phyloP scores from a whole-genome alignment of 2,888 invertebrate genomes.

The Tetranychus truncatus region DNA sequence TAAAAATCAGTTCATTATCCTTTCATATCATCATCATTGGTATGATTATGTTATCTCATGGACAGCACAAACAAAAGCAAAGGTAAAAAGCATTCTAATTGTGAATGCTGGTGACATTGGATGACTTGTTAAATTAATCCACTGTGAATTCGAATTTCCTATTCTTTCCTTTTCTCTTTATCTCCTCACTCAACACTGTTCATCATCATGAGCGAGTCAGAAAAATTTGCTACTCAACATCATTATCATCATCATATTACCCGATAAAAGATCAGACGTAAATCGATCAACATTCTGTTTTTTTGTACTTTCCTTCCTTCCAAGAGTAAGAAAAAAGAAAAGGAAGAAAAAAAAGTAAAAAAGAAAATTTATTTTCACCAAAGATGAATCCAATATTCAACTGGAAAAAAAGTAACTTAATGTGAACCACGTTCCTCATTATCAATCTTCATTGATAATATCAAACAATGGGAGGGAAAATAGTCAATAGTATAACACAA shows the following conservation, averaged over 20 bases:
- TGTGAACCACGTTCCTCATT: not conserved
- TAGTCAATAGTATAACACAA: too few relatives aligned
- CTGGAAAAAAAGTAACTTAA: not conserved
- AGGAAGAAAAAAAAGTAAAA: not conserved
- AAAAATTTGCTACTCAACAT: not conserved
- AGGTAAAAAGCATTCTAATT: not conserved
- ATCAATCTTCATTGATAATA: not conserved
- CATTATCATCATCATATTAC: not conserved
- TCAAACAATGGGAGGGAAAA: not conserved
- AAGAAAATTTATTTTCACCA: not conserved
- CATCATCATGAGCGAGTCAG: not conserved
- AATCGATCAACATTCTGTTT: too few relatives aligned
- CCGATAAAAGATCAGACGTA: too few relatives aligned
- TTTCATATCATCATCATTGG: not conserved
- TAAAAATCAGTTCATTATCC: not conserved
- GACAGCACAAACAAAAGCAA: not conserved
- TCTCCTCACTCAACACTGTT: not conserved
- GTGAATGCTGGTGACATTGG: not conserved
- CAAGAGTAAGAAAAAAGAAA: not conserved
- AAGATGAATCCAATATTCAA: not conserved
- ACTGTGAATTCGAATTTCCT: not conserved
- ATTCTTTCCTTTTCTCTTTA: not conserved
- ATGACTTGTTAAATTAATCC: not conserved
- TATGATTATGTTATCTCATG: not conserved
- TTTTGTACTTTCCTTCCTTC: too few relatives aligned